A percentile compares a stretch with the other conserved stretches of the same genome.
These are phyloP conservation scores for Rotaria macrura DNA, from an alignment of 2,888 invertebrate genomes.

Conservation along the genomic window DNA sequence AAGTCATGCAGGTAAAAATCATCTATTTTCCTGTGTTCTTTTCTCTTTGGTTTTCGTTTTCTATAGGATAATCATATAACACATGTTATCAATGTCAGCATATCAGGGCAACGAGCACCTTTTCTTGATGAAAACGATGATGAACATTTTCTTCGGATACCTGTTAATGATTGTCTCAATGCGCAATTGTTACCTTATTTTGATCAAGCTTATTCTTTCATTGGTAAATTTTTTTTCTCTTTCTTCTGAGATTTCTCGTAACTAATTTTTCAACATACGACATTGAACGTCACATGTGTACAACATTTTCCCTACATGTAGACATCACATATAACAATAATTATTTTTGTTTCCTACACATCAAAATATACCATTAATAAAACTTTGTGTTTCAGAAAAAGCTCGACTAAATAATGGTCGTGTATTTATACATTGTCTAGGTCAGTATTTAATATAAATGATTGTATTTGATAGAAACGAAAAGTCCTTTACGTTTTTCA, in stretches of 20 bases:
- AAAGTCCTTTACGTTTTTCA: not conserved
- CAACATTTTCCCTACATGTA: no score
- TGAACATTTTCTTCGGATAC: slow-evolving; percentile 55
- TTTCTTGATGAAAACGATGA: slow-evolving; percentile 52
- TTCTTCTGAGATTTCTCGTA: no score
- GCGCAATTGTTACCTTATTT: slow-evolving; percentile 56
- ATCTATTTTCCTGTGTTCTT: no score
- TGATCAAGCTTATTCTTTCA: slow-evolving; percentile 55
- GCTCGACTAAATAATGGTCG: not conserved
- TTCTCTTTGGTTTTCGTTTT: not conserved
- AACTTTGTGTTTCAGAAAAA: slow-evolving; percentile 21
- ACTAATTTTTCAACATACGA: no score
- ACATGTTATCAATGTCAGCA: slow-evolving; percentile 55
- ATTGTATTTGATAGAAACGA: no score
- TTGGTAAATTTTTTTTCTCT: slow-evolving; percentile 49
- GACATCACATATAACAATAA: no score
- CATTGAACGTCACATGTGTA: no score
- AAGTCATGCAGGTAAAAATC: slow-evolving; percentile 52
- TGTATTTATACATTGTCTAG: slow-evolving; percentile 32
- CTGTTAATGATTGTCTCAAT: slow-evolving; percentile 57
- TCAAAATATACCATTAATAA: no score
- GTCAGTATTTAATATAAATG: not conserved
- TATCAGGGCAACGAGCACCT: slow-evolving; percentile 54
- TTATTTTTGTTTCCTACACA: no score
- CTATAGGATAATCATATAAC: slow-evolving; percentile 49